Evolutionary conservation across 2,888 invertebrate genomes (phyloP), one percentile per base, ranked within the genome.

Genomic region (Limnephilus rhombicus): DNA sequence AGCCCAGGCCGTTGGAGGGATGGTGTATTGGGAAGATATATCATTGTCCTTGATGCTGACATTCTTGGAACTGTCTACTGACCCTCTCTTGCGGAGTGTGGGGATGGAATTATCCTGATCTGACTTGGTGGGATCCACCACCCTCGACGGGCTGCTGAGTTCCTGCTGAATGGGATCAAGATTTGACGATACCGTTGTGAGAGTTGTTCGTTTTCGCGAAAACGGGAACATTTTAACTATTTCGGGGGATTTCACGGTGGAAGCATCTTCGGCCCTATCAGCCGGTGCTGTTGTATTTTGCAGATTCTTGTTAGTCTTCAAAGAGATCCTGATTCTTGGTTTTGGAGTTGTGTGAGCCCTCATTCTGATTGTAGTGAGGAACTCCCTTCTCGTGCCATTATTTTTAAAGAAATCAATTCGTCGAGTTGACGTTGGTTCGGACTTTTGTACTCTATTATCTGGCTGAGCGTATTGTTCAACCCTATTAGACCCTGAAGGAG

Each of bases 1-100:
- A 0, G 96, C 96, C 96, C 96, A 96, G 0, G 96, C 96, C 5
- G 96, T 95, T 11, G 96, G 96, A 18, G 96, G 96, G 92, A 96
- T 96, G 93, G 96, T 95, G 94, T 96, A 94, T 29, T 92, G 94
- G 49, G 96, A 95, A 90, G 94, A 80, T 81, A 92, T 92, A 86
- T 93, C 92, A 29, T 93, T 92, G 18, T 87, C 86, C 13, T 68
- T 89, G 29, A 31, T 18, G 34, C 31, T 87, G 13, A 87, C 31
- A 87, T 82, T 83, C 49, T 80, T 87, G 15, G 68, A 15, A 18
- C 53, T 53, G 11, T 92, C 89, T 5, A 95, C 95, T 0, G 96
- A 96, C 24, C 96, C 96, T 93, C 96, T 95, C 94, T 96, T 96
- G 94, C 95, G 95, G 92, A 96, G 94, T 45, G 95, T 95, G 9